phyloP scores from a whole-genome alignment of 2,113 vertebrate species.

The Cygnus atratus region DNA sequence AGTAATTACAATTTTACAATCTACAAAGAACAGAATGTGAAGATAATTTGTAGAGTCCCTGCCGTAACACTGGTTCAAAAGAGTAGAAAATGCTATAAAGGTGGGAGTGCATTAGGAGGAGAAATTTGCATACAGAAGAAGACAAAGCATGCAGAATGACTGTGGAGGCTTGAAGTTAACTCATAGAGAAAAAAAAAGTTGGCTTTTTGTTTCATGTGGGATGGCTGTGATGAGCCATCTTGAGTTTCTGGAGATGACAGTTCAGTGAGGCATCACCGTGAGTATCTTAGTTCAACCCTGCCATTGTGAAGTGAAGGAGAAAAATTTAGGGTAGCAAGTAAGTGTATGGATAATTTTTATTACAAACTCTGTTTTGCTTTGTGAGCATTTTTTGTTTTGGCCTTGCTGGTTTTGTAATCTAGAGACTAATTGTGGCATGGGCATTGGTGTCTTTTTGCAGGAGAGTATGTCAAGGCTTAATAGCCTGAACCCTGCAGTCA shows the following conservation, averaged over 20 bases:
- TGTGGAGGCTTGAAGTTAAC: not conserved
- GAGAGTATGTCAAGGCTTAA: not conserved
- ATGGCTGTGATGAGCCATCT: not conserved
- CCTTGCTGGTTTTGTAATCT: not conserved
- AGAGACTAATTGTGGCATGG: not conserved
- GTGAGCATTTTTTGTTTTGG: not conserved
- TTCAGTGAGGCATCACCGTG: not conserved
- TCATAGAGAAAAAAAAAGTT: not conserved
- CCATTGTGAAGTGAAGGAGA: not conserved
- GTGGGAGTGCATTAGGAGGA: not conserved
- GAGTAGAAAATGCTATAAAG: not conserved
- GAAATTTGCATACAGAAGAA: not conserved
- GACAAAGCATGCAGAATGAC: not conserved
- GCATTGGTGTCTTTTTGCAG: not conserved
- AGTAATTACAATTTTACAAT: slow-evolving; percentile 7
- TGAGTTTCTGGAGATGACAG: not conserved
- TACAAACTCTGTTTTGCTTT: not conserved
- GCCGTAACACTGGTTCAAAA: not conserved
- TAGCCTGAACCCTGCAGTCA: not conserved
- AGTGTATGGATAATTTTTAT: not conserved
- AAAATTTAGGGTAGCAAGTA: not conserved
- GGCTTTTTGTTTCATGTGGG: not conserved
- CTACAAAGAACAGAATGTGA: not conserved
- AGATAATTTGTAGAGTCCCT: not conserved
- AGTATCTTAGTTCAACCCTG: not conserved